Conservation (phyloP, 2,797 vertebrate genomes). For the Rachycentron canadum region DNA sequence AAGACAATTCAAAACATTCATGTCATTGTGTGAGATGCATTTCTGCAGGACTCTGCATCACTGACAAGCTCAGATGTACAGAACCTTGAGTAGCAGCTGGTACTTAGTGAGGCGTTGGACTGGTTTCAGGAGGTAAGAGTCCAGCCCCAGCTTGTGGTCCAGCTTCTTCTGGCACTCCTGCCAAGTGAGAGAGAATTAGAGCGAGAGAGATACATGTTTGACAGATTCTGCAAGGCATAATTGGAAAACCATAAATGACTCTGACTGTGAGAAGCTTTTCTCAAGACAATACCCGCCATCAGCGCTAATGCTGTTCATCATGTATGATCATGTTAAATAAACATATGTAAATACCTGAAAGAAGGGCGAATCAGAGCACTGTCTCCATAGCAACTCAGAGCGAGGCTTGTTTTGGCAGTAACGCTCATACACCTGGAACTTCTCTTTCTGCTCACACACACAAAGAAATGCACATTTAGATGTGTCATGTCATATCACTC, state of each 20-base stretch:
- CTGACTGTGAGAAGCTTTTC: neutral
- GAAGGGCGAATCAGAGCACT: constrained; percentile 92
- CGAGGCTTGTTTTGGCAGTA: constrained; percentile 98
- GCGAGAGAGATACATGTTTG: neutral
- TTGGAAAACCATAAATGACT: neutral
- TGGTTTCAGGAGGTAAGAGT: constrained; percentile 97
- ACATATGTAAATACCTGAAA: constrained; percentile 89
- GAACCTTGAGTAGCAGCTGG: constrained; percentile 96
- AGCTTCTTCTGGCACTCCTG: constrained; percentile 96
- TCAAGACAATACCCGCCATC: neutral
- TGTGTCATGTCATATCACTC: neutral
- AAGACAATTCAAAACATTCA: neutral
- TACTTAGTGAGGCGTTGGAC: constrained; percentile 98
- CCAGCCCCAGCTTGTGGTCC: constrained; percentile 94
- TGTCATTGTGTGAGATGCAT: neutral
- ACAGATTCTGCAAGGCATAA: neutral
- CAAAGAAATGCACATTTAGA: constrained; percentile 2
- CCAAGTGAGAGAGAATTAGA: constrained; percentile 45
- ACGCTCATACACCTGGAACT: constrained; percentile 97
- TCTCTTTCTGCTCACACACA: constrained; percentile 86
- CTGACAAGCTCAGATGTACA: constrained; percentile 14
- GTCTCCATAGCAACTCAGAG: constrained; percentile 94
- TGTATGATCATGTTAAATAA: neutral
- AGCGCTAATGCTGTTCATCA: neutral
- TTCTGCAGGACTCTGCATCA: neutral